Percentiles rank a stretch among this genome's conserved stretches.
Evolutionary conservation across 2,797 vertebrate genomes (phyloP).

Genomic region (Apogon hyalosoma): DNA sequence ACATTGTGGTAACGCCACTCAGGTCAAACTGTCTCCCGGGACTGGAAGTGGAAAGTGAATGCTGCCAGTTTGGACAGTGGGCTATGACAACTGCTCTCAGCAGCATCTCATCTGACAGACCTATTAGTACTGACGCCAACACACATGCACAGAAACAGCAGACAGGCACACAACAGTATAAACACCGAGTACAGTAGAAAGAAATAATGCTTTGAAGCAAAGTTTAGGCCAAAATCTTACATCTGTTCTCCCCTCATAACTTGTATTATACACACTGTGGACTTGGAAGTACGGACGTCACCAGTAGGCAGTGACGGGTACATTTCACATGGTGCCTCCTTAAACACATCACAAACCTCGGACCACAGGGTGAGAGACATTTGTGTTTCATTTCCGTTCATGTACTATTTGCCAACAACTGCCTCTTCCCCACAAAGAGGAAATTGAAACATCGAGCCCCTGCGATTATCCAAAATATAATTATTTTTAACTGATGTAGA

Average conservation of each 20-base stretch:
- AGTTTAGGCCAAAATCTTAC: constrained; percentile 12
- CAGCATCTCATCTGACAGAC: constrained; percentile 74
- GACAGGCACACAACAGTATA: constrained; percentile 24
- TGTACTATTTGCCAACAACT: constrained; percentile 48
- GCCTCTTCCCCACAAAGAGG: constrained; percentile 59
- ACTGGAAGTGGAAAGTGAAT: constrained; percentile 77
- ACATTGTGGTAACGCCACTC: constrained; percentile 72
- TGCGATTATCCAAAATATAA: constrained; percentile 58
- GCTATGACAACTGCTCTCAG: constrained; percentile 78
- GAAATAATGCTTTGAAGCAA: constrained; percentile 18
- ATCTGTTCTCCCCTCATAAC: constrained; percentile 13
- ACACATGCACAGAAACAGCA: constrained; percentile 33
- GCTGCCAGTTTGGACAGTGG: constrained; percentile 73
- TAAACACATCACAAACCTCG: constrained; percentile 59
- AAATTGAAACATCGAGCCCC: constrained; percentile 72
- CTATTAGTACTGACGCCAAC: constrained; percentile 67
- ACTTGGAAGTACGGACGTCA: constrained; percentile 14
- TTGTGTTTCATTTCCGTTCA: constrained; percentile 80
- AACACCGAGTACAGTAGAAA: constrained; percentile 35
- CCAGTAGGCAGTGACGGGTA: constrained; percentile 33
- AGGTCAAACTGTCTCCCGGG: constrained; percentile 75
- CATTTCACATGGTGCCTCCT: constrained; percentile 44
- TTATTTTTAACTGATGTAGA: constrained; percentile 49
- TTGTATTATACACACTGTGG: neutral
- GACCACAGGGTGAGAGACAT: constrained; percentile 64